Evolutionary conservation across 1,140 invertebrate genomes (phyloP).

Genomic region (Drosophila triauraria): DNA sequence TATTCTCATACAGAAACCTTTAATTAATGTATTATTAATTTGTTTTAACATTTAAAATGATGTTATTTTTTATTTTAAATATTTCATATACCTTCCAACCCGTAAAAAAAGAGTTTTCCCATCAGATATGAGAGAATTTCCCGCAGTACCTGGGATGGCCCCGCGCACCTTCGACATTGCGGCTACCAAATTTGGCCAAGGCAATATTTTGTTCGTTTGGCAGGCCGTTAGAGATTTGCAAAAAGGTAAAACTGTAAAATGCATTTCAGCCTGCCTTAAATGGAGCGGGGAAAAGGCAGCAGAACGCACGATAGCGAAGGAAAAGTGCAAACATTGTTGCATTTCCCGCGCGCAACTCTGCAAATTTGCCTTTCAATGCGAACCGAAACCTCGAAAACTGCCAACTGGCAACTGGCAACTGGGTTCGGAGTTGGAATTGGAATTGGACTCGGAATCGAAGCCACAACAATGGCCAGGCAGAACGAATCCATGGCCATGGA

Average conservation of each 20-base stretch:
- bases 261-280: constrained; percentile 75
- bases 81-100: background rate
- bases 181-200: constrained; percentile 71
- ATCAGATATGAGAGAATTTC: constrained; percentile 3
- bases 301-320: constrained; percentile 71
- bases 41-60: background rate
- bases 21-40: too few relatives aligned
- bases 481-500: constrained; percentile 3
- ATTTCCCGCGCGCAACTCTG: constrained; percentile 27
- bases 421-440: constrained; percentile 10
- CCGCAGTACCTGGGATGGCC: constrained; percentile 2
- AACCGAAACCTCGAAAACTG: constrained; percentile 3
- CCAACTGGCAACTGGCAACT: constrained; percentile 22
- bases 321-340: constrained; percentile 62
- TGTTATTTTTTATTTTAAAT: background rate
- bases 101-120: background rate
- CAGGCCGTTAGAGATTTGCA: constrained; percentile 75
- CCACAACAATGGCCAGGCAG: constrained; percentile 19
- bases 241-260: constrained; percentile 73
- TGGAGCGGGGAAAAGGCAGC: constrained; percentile 70
- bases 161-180: constrained; percentile 32
- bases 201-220: constrained; percentile 73
- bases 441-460: constrained; percentile 6
- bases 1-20: too few relatives aligned
- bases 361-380: constrained; percentile 54